Evolutionary conservation across 2,888 invertebrate species (phyloP), one percentile per base, ranked within the genome.

Genomic region (Caradrina clavipalpis): DNA sequence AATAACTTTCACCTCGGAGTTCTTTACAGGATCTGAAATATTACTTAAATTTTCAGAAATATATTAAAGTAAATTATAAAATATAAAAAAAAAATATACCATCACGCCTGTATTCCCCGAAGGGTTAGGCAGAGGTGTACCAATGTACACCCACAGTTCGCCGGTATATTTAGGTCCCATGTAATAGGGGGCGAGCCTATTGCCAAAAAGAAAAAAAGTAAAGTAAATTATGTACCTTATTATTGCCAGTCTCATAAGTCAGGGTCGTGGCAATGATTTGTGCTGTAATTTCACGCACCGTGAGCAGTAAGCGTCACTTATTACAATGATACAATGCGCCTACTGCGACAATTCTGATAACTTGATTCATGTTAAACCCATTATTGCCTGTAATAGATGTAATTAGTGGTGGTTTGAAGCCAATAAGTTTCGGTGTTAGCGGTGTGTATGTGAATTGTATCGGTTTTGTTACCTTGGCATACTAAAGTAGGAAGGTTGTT

Each of bases 251-350:
- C 47, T 54, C 42, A 49, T 77, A 83, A 68, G 62, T 76, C 74
- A 80, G 22, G 55, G 54, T 63, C 58, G 49, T 66, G 71, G 68
- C 76, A 71, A 58, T 80, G 80, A 81, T 81, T 80, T 75, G 82
- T 82, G 71, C 59, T 67, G 79, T 82, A 76, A 90, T 89, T 91
- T 89, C 87, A 88, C 87, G 91, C 83, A 63, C 73, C 71, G 73
- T 82, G 88, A 81, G 68, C 82, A 70, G 80, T 65, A 80, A 79
- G 76, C 47, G 39, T 19, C 26, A 56, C 61, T 69, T 66, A 61
- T 72, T 69, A 54, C 69, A 51, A 56, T 49, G 55, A 19, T 58
- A 62, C 56, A 64, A 67, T 62, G 69, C 61, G 39, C 3, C 39
- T 45, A 56, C 51, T 42, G 47, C 45, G 54, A 55, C 42, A 45